Evolutionary conservation across 1,140 invertebrate genomes (phyloP).

Genomic region (Zaprionus nigranus): DNA sequence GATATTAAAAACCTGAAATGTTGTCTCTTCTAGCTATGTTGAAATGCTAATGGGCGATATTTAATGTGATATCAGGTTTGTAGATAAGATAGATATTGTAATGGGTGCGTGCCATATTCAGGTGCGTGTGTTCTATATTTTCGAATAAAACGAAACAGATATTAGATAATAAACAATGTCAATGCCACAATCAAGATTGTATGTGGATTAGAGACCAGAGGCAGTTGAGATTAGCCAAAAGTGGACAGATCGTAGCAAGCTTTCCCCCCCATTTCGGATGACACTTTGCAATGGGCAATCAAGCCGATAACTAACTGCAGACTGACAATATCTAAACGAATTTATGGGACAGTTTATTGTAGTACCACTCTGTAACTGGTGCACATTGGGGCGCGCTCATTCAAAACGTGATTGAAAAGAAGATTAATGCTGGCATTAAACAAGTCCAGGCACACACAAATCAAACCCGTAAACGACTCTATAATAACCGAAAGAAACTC

Average conservation of each 20-base stretch:
- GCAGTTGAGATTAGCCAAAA: constrained; percentile 30
- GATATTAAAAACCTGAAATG: neutral
- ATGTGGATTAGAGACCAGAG: constrained; percentile 27
- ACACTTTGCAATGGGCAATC: constrained; percentile 7
- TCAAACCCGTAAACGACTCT: constrained; percentile 5
- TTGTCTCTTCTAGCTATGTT: neutral
- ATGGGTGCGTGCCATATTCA: constrained; percentile 25
- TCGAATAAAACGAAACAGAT: neutral
- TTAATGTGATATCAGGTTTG: neutral
- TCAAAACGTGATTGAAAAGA: constrained; percentile 30
- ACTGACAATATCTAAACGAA: constrained; percentile 23
- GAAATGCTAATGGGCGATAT: constrained; percentile 13
- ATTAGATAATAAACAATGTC: constrained; percentile 51
- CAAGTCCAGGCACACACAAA: constrained; percentile 6
- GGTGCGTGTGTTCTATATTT: constrained; percentile 31
- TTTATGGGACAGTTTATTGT: constrained; percentile 24
- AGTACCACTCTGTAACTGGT: constrained; percentile 28
- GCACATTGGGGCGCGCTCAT: constrained; percentile 19
- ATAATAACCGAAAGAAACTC: constrained; percentile 17
- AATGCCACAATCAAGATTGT: constrained; percentile 32
- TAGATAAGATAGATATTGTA: constrained; percentile 17
- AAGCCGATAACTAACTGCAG: constrained; percentile 7
- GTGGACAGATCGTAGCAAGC: constrained; percentile 16
- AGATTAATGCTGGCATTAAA: constrained; percentile 39
- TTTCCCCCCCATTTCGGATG: constrained; percentile 29